Evolutionary conservation across 1,140 invertebrate species (phyloP), one percentile per base, ranked within the genome.

Genomic region (Drosophila oshimai): DNA sequence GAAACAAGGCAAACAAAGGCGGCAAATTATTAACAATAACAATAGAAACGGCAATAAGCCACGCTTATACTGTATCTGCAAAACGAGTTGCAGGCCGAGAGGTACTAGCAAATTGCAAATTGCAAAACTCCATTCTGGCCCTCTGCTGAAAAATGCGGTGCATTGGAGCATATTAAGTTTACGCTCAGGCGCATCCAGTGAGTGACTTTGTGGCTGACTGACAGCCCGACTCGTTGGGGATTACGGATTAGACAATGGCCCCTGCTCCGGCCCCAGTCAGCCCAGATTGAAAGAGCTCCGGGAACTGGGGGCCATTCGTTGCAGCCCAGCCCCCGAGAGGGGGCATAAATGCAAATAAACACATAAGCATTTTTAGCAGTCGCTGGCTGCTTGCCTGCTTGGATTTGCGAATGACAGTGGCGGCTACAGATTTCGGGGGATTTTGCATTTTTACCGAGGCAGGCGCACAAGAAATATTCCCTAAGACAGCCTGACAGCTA

Each of bases 1-100:
- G 49, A 53, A 54, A 37, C 29, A 46, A 70, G 22, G 49, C 53
- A 65, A 84, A 68, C 75, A 87, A 78, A 78, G 50, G 54, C 72
- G 36, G 44, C 37, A 65, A 80, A 87, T 86, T 87, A 86, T 87
- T 87, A 86, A 87, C 81, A 87, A 80, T 87, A 75, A 84, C 74
- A 84, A 84, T 74, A 49, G 62, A 37, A 84, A 34, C 22, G 37
- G 60, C 53, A 61, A 61, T 73, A 68, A 55, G 47, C 71, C 57
- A 37, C 45, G 60, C 51, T 57, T 72, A 72, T 34, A 53, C 50
- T 76, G 45, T 47, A 75, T 49, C 44, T 75, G 62, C 61, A 58
- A 57, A 67, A 42, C 54, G 42, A 60, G 61, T 62, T 55, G 49
- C 55, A 29, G 22, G 31, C n/a, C n/a, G n/a, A n/a, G n/a, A n/a